A percentile compares a stretch with the other conserved stretches of the same genome.
These are phyloP conservation scores for Gallinago stenura DNA, from an alignment of 2,797 vertebrate genomes.

Conservation along the genomic window DNA sequence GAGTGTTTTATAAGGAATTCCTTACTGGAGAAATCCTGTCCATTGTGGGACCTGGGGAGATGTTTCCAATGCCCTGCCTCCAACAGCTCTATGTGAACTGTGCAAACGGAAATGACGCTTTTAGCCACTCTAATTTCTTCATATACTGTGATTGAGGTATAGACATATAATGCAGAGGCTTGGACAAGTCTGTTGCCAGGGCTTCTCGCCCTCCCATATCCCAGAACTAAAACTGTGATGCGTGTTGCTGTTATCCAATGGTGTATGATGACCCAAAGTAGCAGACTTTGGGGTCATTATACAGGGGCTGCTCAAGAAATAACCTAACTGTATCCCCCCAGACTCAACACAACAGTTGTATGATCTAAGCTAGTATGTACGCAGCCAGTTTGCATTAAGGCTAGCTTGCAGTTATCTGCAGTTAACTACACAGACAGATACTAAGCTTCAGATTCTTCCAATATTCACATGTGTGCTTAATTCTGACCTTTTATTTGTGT, in stretches of 20 bases:
- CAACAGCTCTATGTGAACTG: neutral
- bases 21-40: neutral
- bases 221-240: neutral
- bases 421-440: neutral
- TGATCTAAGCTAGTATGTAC: neutral
- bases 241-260: accelerated
- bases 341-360: neutral
- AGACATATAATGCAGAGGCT: neutral
- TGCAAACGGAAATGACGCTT: neutral
- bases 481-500: neutral
- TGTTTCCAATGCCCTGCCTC: neutral
- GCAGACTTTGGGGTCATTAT: neutral
- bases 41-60: neutral
- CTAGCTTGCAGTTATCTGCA: neutral
- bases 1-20: neutral
- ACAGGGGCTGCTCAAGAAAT: neutral
- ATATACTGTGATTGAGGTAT: neutral
- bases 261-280: accelerated
- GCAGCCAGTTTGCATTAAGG: neutral
- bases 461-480: neutral
- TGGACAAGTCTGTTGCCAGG: neutral
- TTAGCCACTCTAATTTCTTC: neutral
- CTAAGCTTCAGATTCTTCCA: neutral
- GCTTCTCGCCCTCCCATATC: accelerated
- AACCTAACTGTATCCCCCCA: neutral